Evolutionary conservation across 2,888 invertebrate genomes (phyloP).

Genomic region (Tridacna gigas): DNA sequence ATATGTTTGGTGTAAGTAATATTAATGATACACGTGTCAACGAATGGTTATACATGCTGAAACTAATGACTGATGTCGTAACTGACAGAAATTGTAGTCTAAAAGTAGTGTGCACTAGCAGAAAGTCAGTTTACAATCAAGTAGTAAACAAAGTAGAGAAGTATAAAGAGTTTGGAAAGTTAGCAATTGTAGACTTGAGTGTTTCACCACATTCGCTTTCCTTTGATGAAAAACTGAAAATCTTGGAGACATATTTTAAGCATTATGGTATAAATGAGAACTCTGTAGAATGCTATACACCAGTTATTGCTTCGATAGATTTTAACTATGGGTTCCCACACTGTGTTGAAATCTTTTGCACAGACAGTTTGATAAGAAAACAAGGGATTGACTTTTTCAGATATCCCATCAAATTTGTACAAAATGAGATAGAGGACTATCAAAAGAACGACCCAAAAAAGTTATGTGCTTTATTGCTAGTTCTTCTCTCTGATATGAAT

Average conservation of each 20-base stretch:
- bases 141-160: constrained; percentile 6
- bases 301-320: neutral
- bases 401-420: constrained; percentile 20
- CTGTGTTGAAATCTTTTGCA: constrained; percentile 46
- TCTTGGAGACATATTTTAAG: constrained; percentile 30
- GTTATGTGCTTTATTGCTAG: constrained; percentile 16
- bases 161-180: constrained; percentile 8
- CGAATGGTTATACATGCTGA: constrained; percentile 27
- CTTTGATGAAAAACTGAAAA: constrained; percentile 7
- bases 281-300: neutral
- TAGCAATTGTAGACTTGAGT: constrained; percentile 26
- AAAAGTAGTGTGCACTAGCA: constrained; percentile 28
- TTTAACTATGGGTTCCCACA: constrained; percentile 42
- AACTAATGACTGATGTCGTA: constrained; percentile 19
- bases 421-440: constrained; percentile 30
- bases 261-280: neutral
- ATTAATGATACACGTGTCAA: constrained; percentile 30
- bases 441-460: constrained; percentile 15
- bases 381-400: constrained; percentile 27
- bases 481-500: neutral
- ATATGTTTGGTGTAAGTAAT: constrained; percentile 45
- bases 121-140: constrained; percentile 20
- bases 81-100: constrained; percentile 22
- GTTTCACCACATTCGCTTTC: neutral
- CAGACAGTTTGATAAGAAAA: constrained; percentile 19